Percentiles rank a stretch among this genome's conserved stretches.
Evolutionary conservation across 2,113 vertebrate genomes (phyloP).

Genomic region (Prinia subflava): DNA sequence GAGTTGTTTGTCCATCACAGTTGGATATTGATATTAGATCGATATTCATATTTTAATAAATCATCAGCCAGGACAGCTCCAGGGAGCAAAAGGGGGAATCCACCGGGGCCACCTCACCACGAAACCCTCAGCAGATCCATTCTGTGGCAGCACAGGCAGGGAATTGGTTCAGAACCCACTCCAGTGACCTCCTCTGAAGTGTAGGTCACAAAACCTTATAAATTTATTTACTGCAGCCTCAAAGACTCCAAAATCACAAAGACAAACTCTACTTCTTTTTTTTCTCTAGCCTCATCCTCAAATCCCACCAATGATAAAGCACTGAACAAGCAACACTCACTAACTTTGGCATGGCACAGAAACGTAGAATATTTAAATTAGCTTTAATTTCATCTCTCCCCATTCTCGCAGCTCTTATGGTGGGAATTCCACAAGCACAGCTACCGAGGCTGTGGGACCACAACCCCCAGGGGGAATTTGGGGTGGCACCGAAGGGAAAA

Average conservation of each 20-base stretch:
- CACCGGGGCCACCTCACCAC: background rate
- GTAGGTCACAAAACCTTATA: background rate
- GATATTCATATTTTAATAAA: no score
- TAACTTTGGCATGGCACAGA: background rate
- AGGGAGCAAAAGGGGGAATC: background rate
- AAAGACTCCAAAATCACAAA: background rate
- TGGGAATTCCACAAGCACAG: background rate
- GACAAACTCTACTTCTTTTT: background rate
- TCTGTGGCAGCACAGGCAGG: background rate
- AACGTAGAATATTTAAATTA: background rate
- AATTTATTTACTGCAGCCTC: background rate
- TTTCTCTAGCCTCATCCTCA: background rate
- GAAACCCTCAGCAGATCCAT: background rate
- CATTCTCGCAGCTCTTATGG: background rate
- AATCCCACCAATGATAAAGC: background rate
- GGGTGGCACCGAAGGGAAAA: background rate
- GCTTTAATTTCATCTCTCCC: background rate
- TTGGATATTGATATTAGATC: no score
- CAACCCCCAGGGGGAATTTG: background rate
- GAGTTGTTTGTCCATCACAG: no score
- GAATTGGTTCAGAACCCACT: background rate
- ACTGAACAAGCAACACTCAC: background rate
- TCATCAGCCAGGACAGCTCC: background rate
- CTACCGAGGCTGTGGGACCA: accelerated
- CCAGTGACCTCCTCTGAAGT: background rate